Conservation (phyloP, 2,797 vertebrate genomes). For the Cyclopterus lumpus region DNA sequence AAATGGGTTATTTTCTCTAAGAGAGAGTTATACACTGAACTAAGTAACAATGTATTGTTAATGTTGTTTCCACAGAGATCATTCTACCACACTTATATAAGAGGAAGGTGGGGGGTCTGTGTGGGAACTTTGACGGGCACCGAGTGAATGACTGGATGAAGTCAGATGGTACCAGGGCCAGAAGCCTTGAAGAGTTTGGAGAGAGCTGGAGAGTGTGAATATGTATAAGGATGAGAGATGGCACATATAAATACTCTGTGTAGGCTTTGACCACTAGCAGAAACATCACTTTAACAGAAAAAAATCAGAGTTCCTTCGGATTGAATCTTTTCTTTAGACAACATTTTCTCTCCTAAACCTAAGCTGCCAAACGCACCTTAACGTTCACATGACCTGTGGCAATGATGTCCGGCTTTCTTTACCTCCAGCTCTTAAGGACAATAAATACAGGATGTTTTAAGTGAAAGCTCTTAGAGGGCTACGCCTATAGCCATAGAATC, state of each 20-base stretch:
- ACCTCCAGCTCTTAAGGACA: neutral
- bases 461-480: neutral
- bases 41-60: neutral
- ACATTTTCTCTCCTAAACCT: neutral
- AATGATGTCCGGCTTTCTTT: neutral
- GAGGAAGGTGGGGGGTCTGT: conserved; percentile 84
- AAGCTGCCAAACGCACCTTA: neutral
- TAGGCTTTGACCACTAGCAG: neutral
- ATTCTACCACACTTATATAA: conserved; percentile 81
- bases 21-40: neutral
- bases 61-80: conserved; percentile 78
- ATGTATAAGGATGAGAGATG: conserved; percentile 40
- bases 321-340: conserved; percentile 12
- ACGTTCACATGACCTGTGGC: neutral
- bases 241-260: neutral
- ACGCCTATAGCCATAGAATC: neutral
- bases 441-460: neutral
- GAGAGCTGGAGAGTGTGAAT: conserved; percentile 86
- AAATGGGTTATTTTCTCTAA: neutral
- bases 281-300: neutral
- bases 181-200: conserved; percentile 77
- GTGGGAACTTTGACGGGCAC: conserved; percentile 86
- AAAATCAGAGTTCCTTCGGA: neutral
- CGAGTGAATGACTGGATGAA: conserved; percentile 82
- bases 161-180: conserved; percentile 79